Conservation (phyloP, 2,797 vertebrate genomes). For the Tragopan temminckii region DNA sequence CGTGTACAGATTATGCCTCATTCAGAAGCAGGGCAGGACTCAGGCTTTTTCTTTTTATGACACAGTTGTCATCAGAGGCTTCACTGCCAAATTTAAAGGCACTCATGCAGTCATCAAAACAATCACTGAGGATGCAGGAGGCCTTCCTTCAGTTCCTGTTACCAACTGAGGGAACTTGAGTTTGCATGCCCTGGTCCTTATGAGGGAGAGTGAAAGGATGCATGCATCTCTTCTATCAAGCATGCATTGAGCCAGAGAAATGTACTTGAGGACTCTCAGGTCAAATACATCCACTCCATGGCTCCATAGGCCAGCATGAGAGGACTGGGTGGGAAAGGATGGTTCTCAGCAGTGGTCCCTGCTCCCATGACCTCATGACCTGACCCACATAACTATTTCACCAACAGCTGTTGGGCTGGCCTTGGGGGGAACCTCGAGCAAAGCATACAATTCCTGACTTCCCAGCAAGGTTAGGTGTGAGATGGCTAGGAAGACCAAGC, state of each 20-base stretch:
- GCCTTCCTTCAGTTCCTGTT: accelerated
- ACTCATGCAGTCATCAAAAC: accelerated
- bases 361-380: not conserved
- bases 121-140: not conserved
- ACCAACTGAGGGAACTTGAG: accelerated
- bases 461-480: not conserved
- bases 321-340: not conserved
- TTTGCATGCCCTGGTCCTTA: accelerated
- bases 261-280: accelerated
- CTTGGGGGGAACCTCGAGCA: not conserved
- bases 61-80: accelerated
- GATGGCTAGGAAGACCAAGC: not conserved
- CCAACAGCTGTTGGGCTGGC: not conserved
- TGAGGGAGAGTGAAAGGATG: not conserved
- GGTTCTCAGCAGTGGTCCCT: not conserved
- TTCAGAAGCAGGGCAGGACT: not conserved
- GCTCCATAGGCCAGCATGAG: too few relatives aligned
- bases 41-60: not conserved
- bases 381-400: not conserved
- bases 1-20: accelerated
- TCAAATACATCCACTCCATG: not conserved
- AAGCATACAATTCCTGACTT: not conserved
- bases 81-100: not conserved
- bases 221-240: not conserved
- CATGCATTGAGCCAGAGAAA: accelerated